phyloP scores from a whole-genome alignment of 2,888 invertebrate species.

The Pseudanteris insignis region DNA sequence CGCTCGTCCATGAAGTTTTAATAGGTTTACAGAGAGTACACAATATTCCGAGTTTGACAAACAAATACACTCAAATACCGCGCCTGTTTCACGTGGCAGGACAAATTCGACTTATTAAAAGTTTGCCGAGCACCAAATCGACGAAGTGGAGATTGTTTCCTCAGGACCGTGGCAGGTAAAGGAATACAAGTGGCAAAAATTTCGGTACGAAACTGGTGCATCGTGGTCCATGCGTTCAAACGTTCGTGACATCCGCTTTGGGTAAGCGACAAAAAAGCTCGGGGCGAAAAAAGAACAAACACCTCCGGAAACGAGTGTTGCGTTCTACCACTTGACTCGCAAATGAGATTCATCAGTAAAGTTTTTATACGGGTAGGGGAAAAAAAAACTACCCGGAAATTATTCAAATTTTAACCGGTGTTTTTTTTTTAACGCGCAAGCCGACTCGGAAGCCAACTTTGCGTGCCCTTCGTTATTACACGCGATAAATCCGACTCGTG shows the following conservation, averaged over 20 bases:
- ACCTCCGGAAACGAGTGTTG: constrained; percentile 8
- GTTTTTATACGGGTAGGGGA: no score
- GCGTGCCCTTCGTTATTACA: no score
- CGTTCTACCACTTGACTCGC: constrained; percentile 5
- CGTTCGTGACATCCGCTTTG: constrained; percentile 5
- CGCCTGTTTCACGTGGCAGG: background rate
- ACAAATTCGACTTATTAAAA: constrained; percentile 18
- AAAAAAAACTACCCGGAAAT: no score
- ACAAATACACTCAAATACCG: constrained; percentile 10
- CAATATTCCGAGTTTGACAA: constrained; percentile 3
- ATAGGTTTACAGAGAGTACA: background rate
- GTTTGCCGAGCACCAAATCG: constrained; percentile 1
- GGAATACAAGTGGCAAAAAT: constrained; percentile 1
- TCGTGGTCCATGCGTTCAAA: constrained; percentile 3
- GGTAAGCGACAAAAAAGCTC: constrained; percentile 8
- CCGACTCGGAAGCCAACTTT: no score
- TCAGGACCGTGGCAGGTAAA: constrained; percentile 11
- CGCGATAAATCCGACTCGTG: no score
- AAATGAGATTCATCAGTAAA: constrained; percentile 19
- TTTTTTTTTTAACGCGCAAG: no score
- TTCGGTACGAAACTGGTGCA: background rate
- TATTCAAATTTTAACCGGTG: no score
- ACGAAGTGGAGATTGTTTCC: constrained; percentile 6
- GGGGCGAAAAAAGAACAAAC: constrained; percentile 6
- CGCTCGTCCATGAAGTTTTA: constrained; percentile 1